Conservation (phyloP, 2,888 invertebrate genomes). For the Thymelicus acteon region DNA sequence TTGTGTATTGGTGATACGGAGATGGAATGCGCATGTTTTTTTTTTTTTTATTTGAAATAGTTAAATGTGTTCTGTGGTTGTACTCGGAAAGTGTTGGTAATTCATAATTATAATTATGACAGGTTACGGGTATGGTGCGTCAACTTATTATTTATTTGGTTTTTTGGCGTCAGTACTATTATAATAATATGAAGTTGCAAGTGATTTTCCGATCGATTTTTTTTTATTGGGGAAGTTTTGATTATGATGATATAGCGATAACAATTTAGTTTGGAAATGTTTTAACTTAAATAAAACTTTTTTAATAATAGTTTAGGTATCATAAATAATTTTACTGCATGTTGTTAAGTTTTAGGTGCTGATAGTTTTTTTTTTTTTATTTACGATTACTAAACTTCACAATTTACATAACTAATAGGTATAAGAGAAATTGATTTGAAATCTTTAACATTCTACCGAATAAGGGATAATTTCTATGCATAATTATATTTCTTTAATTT, state of each 20-base stretch:
- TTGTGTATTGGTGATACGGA: conserved; percentile 57
- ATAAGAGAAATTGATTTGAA: too few species aligned
- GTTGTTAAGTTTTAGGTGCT: too few species aligned
- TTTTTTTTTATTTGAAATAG: conserved; percentile 9
- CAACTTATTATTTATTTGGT: conserved; percentile 11
- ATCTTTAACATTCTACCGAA: too few species aligned
- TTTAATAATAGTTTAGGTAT: too few species aligned
- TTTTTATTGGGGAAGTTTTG: not conserved
- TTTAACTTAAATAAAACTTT: not conserved
- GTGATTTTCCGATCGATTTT: conserved; percentile 21
- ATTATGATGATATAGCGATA: conserved; percentile 4
- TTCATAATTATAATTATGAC: conserved; percentile 17
- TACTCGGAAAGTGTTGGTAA: conserved; percentile 1
- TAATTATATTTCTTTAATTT: too few species aligned
- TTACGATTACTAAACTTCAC: too few species aligned
- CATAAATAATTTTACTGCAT: too few species aligned
- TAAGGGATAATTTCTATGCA: too few species aligned
- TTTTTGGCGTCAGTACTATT: conserved; percentile 19
- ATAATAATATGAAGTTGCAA: not conserved
- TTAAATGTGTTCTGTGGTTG: conserved; percentile 23
- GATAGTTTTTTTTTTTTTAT: too few species aligned
- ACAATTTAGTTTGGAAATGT: not conserved
- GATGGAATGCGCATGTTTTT: conserved; percentile 60
- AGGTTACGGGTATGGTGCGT: conserved; percentile 19
- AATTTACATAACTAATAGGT: too few species aligned